Evolutionary conservation across 1,140 invertebrate genomes (phyloP).

Genomic region (Neotoxoptera formosana): DNA sequence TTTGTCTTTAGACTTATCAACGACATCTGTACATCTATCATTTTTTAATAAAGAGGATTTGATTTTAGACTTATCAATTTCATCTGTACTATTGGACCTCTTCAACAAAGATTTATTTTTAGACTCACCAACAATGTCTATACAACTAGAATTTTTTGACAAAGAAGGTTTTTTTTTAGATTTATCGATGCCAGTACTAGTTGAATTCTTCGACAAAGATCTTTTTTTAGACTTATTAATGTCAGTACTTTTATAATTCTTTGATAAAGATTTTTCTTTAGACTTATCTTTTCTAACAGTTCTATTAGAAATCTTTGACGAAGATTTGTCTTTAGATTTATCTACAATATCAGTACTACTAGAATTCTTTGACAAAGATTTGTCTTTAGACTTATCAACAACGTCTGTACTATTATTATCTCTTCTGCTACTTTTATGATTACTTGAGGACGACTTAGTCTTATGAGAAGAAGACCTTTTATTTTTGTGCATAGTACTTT

Average conservation of each 20-base stretch:
- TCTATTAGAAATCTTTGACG: background rate
- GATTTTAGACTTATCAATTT: no score
- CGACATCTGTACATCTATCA: no score
- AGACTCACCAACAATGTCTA: background rate
- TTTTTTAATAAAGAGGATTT: no score
- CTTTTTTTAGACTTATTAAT: background rate
- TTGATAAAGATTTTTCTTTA: background rate
- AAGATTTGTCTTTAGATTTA: background rate
- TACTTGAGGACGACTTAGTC: conserved; percentile 29
- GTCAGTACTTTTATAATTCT: background rate
- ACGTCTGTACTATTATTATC: conserved; percentile 47
- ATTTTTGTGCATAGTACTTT: conserved; percentile 35
- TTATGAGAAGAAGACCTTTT: conserved; percentile 50
- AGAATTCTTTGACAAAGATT: conserved; percentile 24
- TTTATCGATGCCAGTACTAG: background rate
- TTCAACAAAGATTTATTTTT: background rate
- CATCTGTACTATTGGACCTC: no score
- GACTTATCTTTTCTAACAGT: background rate
- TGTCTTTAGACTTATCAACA: conserved; percentile 39
- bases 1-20: no score
- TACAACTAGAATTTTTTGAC: background rate
- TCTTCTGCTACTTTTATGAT: conserved; percentile 49
- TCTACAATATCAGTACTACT: background rate
- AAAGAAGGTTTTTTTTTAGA: background rate
- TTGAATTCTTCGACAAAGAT: background rate